phyloP scores from a whole-genome alignment of 2,888 invertebrate species.

The Lasioglossum pauxillum region DNA sequence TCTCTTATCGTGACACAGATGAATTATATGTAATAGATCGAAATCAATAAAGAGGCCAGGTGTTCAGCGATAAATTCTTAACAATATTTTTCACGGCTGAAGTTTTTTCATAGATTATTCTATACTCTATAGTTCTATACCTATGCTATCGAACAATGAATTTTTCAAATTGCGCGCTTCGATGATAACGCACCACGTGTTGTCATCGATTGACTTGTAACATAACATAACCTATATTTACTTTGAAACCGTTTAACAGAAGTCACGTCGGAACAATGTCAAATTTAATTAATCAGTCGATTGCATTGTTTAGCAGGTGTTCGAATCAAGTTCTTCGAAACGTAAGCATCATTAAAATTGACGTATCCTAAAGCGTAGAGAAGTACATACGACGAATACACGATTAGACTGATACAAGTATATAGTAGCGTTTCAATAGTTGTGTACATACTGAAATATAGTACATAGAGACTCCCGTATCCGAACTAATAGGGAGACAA shows the following conservation, averaged over 20 bases:
- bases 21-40: not conserved
- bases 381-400: not conserved
- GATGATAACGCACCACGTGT: not conserved
- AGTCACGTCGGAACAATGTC: constrained; percentile 60
- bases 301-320: constrained; percentile 50
- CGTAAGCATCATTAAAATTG: constrained; percentile 49
- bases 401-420: not conserved
- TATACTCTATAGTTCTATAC: not conserved
- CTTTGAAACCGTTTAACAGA: not conserved
- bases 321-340: constrained; percentile 39
- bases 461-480: no score
- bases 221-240: constrained; percentile 46
- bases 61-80: not conserved
- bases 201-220: not conserved
- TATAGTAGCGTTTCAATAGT: not conserved
- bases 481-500: no score
- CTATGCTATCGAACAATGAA: not conserved
- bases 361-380: not conserved
- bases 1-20: not conserved
- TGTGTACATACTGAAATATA: not conserved
- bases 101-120: not conserved
- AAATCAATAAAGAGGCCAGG: not conserved
- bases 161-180: constrained; percentile 15
- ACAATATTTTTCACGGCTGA: not conserved
- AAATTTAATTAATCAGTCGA: constrained; percentile 53